Percentiles rank a stretch among this genome's conserved stretches.
Evolutionary conservation across 2,113 vertebrate species (phyloP).

Genomic region (Hypocryptadius cinnamomeus): DNA sequence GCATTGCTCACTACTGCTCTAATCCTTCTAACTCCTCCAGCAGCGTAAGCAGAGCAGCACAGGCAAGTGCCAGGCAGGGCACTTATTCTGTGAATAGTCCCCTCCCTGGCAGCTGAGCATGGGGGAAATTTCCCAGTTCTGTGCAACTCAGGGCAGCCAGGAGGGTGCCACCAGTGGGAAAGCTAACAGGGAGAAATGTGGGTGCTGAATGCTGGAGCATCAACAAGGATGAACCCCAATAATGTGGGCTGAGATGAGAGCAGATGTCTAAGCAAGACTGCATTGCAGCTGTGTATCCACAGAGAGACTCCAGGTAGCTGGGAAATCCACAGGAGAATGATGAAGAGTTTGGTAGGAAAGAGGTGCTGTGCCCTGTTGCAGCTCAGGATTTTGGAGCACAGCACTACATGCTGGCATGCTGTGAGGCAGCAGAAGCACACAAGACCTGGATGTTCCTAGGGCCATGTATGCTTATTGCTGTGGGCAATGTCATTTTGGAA

Average conservation of each 20-base stretch:
- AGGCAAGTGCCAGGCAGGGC: background rate
- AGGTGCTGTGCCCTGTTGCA: background rate
- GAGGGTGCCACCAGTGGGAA: background rate
- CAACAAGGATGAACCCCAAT: background rate
- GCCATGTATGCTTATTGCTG: background rate
- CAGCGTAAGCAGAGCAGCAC: background rate
- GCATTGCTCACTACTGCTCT: background rate
- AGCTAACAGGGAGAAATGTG: background rate
- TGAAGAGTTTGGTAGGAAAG: background rate
- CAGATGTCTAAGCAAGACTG: background rate
- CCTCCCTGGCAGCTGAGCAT: background rate
- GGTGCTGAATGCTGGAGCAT: background rate
- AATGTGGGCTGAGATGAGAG: background rate
- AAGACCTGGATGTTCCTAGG: background rate
- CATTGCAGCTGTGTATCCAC: fast-evolving
- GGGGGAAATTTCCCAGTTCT: background rate
- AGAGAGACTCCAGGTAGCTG: background rate
- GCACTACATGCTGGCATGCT: fast-evolving
- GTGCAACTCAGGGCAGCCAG: background rate
- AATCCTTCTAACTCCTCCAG: background rate
- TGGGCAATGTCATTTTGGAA: background rate
- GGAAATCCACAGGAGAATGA: background rate
- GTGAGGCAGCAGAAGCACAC: background rate
- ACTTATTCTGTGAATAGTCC: too few relatives aligned
- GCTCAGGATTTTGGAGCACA: background rate